Percentiles rank a stretch among this genome's conserved stretches.
Conservation (phyloP, 2,797 vertebrate genomes). For the Phoeniculus purpureus region DNA sequence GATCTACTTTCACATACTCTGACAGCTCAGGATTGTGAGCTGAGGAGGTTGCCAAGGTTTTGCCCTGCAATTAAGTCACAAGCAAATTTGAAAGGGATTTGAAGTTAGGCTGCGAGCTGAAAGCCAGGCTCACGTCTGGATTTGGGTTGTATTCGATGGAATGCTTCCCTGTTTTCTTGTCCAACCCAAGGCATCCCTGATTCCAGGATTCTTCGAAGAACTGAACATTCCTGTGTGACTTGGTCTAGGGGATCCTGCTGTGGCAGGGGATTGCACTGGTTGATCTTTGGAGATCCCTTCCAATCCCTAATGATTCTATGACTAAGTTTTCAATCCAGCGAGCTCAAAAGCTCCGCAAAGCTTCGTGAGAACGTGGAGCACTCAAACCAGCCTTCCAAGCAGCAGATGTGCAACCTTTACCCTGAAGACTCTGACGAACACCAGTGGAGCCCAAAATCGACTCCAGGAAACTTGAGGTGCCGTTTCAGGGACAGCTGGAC, state of each 20-base stretch:
- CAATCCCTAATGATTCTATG: no score
- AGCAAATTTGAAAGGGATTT: constrained; percentile 61
- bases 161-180: constrained; percentile 27
- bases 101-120: constrained; percentile 21
- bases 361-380: background rate
- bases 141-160: constrained; percentile 47
- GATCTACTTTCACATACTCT: constrained; percentile 47
- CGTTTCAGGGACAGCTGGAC: background rate
- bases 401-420: background rate
- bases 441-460: background rate
- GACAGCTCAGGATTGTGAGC: constrained; percentile 48
- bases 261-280: no score
- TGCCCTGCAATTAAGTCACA: constrained; percentile 57
- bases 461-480: background rate
- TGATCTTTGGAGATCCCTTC: background rate
- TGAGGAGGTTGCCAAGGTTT: constrained; percentile 47
- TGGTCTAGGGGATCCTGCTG: no score
- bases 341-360: background rate
- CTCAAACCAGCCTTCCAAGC: background rate
- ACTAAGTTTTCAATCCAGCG: background rate
- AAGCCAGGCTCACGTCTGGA: constrained; percentile 51
- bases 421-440: background rate
- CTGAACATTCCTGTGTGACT: no score
- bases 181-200: no score
- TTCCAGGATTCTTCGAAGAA: no score